Evolutionary conservation across 2,888 invertebrate species (phyloP).

Genomic region (Euplexia lucipara): DNA sequence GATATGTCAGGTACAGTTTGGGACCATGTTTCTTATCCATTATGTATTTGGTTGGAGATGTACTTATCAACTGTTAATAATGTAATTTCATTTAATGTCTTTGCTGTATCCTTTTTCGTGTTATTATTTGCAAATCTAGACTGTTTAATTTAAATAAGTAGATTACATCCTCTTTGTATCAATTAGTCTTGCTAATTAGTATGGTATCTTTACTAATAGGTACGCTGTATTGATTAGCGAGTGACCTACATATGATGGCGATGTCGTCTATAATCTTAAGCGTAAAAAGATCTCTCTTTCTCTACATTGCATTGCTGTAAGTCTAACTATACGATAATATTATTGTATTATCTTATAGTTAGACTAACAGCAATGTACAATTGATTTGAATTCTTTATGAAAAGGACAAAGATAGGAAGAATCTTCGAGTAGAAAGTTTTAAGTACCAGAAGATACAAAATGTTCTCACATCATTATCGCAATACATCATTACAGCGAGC

Average conservation of each 20-base stretch:
- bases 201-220: not conserved
- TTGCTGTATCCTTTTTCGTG: not conserved
- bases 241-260: slow-evolving; percentile 1
- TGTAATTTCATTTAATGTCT: not conserved
- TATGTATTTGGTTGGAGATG: slow-evolving; percentile 3
- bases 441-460: slow-evolving; percentile 21
- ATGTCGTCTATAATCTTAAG: not conserved
- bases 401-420: not conserved
- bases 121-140: not conserved
- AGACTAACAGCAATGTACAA: too few relatives aligned
- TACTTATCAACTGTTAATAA: slow-evolving; percentile 13
- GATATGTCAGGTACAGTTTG: slow-evolving; percentile 27
- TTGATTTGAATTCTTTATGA: slow-evolving; percentile 10
- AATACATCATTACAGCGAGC: slow-evolving; percentile 35
- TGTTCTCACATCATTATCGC: slow-evolving; percentile 48
- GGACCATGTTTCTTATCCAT: slow-evolving; percentile 10
- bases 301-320: not conserved
- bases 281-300: not conserved
- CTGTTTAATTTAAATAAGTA: not conserved
- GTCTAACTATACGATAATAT: not conserved
- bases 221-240: not conserved
- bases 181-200: slow-evolving; percentile 2
- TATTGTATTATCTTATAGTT: too few relatives aligned
- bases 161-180: slow-evolving; percentile 2
- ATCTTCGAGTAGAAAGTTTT: slow-evolving; percentile 1